Percentiles rank a stretch among this genome's conserved stretches.
Conservation (phyloP, 2,797 vertebrate species). For the Steatocranus sp. region DNA sequence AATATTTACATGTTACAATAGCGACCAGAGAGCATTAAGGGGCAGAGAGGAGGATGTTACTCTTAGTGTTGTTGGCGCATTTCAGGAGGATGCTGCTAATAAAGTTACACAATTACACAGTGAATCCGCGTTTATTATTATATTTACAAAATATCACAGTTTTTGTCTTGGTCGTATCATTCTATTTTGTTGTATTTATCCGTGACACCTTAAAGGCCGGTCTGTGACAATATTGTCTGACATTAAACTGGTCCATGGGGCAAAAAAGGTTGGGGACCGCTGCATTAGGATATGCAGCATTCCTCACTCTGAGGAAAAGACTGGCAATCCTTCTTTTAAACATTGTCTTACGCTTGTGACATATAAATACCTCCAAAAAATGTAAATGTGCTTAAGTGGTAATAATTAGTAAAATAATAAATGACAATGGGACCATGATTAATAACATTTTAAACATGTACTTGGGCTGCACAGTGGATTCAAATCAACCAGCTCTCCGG, state of each 20-base stretch:
- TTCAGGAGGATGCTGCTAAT: accelerated
- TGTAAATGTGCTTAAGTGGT: not conserved
- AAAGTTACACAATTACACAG: not conserved
- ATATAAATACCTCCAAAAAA: not conserved
- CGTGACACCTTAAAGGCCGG: accelerated
- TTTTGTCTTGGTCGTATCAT: not conserved
- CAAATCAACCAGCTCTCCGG: not conserved
- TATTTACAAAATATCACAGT: not conserved
- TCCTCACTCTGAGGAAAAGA: not conserved
- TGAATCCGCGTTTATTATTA: accelerated
- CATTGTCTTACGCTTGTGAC: not conserved
- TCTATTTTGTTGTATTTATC: not conserved
- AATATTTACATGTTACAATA: accelerated
- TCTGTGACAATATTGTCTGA: not conserved
- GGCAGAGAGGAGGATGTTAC: not conserved
- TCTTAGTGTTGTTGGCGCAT: accelerated
- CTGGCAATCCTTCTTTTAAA: not conserved
- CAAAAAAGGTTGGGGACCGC: not conserved
- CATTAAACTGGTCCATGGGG: accelerated
- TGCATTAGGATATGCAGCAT: not conserved
- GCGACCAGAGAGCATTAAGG: not conserved
- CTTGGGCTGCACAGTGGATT: not conserved
- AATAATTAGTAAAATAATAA: not conserved
- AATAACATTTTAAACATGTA: accelerated
- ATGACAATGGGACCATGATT: not conserved